Percentiles rank a stretch among this genome's conserved stretches.
Evolutionary conservation across 2,888 invertebrate genomes (phyloP).

Genomic region (Scaptomyza tumidula): DNA sequence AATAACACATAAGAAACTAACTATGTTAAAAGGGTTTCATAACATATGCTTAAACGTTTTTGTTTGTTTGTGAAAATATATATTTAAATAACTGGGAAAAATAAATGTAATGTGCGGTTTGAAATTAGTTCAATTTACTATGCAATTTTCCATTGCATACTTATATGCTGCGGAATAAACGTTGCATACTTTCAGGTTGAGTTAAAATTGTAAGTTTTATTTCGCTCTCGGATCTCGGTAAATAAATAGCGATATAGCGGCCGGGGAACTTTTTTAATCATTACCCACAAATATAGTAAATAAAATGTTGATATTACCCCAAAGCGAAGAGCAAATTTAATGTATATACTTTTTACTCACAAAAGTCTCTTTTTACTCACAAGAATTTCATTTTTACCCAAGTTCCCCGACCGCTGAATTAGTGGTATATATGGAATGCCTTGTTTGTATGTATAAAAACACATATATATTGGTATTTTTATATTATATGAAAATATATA

Average conservation of each 20-base stretch:
- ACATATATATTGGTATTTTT: constrained; percentile 16
- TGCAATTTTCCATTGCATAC: neutral
- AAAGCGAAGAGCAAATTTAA: too few species aligned
- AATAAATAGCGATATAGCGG: constrained; percentile 30
- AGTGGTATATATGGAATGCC: constrained; percentile 23
- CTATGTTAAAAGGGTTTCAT: neutral
- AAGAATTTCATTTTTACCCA: too few species aligned
- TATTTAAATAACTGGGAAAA: neutral
- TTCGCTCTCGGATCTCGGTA: constrained; percentile 27
- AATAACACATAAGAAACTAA: constrained; percentile 5
- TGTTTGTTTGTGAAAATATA: neutral
- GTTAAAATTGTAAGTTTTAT: constrained; percentile 31
- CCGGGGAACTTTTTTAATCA: too few species aligned
- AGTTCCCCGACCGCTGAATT: neutral
- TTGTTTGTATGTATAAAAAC: constrained; percentile 11
- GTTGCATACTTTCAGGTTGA: constrained; percentile 10
- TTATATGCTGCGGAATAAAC: neutral
- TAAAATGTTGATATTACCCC: too few species aligned
- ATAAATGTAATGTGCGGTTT: neutral
- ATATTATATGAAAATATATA: constrained; percentile 49
- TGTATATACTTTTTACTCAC: too few species aligned
- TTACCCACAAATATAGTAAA: too few species aligned
- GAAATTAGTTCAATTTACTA: too few species aligned
- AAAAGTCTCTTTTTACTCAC: too few species aligned
- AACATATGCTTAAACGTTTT: constrained; percentile 9